A percentile compares a stretch with the other conserved stretches of the same genome.
These are phyloP conservation scores for Pomacea maculata DNA, from an alignment of 1,140 invertebrate species.

Conservation along the genomic window DNA sequence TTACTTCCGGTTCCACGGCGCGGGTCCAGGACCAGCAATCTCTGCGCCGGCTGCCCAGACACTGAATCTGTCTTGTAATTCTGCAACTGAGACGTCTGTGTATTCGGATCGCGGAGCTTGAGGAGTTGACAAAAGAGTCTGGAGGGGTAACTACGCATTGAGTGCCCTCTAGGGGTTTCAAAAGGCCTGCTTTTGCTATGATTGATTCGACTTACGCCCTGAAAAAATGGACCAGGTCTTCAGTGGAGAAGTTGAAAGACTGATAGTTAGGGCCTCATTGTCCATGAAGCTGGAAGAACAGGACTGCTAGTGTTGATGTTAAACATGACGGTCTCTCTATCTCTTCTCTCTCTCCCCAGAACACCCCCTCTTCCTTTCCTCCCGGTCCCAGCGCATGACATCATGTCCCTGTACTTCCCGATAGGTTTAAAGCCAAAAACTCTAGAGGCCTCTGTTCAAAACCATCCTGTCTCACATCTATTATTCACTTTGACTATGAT, in stretches of 20 bases:
- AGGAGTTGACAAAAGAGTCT: slow-evolving; percentile 24
- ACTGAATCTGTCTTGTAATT: too few relatives aligned
- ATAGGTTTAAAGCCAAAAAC: not conserved
- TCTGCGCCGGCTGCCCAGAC: too few relatives aligned
- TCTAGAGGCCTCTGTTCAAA: not conserved
- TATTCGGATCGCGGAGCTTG: too few relatives aligned
- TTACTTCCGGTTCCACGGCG: too few relatives aligned
- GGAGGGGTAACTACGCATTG: slow-evolving; percentile 17
- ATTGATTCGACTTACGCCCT: not conserved
- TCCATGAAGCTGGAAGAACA: too few relatives aligned
- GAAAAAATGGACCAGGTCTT: too few relatives aligned
- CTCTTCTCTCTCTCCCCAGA: not conserved
- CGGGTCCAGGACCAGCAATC: too few relatives aligned
- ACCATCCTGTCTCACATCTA: not conserved
- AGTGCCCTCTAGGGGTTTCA: not conserved
- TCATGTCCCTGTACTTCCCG: not conserved
- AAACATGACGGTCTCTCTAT: too few relatives aligned
- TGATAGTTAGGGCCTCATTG: too few relatives aligned
- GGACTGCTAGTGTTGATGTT: not conserved
- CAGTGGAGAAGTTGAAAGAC: too few relatives aligned
- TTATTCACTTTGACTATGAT: not conserved
- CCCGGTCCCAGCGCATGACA: not conserved
- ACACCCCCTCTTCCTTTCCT: not conserved
- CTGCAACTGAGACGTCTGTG: too few relatives aligned
- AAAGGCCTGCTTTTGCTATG: not conserved